phyloP scores from a whole-genome alignment of 2,888 invertebrate genomes.

The Cabera pusaria region DNA sequence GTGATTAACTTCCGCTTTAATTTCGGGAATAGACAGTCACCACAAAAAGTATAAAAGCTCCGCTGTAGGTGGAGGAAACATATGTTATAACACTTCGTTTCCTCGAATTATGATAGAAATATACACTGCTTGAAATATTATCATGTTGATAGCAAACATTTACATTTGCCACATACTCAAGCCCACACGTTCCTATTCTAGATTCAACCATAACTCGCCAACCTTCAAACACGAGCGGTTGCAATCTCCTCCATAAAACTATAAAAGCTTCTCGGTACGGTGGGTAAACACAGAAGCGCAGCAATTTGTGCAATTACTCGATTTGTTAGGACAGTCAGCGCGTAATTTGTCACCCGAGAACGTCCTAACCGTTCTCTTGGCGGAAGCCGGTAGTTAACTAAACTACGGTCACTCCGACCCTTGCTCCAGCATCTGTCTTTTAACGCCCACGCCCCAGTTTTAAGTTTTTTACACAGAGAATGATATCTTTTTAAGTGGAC shows the following conservation, averaged over 20 bases:
- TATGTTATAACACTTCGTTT: slow-evolving; percentile 32
- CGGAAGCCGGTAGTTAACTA: slow-evolving; percentile 78
- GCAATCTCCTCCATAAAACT: slow-evolving; percentile 22
- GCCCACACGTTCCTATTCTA: slow-evolving; percentile 30
- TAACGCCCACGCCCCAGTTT: slow-evolving; percentile 65
- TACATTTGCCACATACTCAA: slow-evolving; percentile 29
- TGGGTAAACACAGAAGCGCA: slow-evolving; percentile 5
- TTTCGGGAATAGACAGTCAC: slow-evolving; percentile 47
- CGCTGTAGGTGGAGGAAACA: slow-evolving; percentile 41
- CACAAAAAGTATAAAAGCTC: slow-evolving; percentile 53
- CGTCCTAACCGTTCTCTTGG: slow-evolving; percentile 48
- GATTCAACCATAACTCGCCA: slow-evolving; percentile 24
- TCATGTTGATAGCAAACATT: slow-evolving; percentile 25
- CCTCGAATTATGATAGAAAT: slow-evolving; percentile 31
- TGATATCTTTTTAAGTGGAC: slow-evolving; percentile 65
- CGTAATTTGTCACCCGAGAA: slow-evolving; percentile 46
- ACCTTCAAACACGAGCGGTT: slow-evolving; percentile 28
- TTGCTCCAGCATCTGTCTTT: slow-evolving; percentile 56
- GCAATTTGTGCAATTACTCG: slow-evolving; percentile 15
- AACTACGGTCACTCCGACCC: slow-evolving; percentile 73
- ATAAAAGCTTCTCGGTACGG: slow-evolving; percentile 14
- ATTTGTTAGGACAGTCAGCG: slow-evolving; percentile 17
- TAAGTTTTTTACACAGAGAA: slow-evolving; percentile 53
- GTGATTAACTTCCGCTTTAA: slow-evolving; percentile 45
- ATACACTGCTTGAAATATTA: slow-evolving; percentile 21